Base-by-base conservation (phyloP, 1,140 invertebrate species). In the Lepidurus arcticus region DNA sequence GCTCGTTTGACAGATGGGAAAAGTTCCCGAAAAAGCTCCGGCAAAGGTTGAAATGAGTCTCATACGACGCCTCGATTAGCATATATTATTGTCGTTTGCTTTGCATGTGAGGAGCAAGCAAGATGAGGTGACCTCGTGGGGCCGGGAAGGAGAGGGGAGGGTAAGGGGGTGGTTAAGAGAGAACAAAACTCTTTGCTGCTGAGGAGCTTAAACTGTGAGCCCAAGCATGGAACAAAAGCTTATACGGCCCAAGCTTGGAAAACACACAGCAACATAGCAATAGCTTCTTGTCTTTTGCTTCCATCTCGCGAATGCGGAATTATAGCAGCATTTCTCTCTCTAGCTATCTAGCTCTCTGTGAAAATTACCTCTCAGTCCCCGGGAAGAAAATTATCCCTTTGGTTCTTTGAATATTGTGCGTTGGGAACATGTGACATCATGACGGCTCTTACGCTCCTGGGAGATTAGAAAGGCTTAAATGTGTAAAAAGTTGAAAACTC, bases 51-150 rank as follows among this genome's bases (percentile, higher is more conserved):
- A 65, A 65, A 65, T 65, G 53, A 65, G 53, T 65, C 53, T 65
- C 53, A 65, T 65, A 65, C 53, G 53, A 65, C 53, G 53, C 53
- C 53, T 65, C 53, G 53, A 65, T 65, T 65, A 65, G 53, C 53
- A 65, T 65, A 65, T 65, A 65, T 65, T 65, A 65, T 65, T 65
- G 53, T 65, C 53, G 53, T 65, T 65, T 13, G 53, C 53, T 65
- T 13, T 65, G 53, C 53, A 16, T n/a, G 21, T 13, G 53, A 65
- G n/a, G 16, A 65, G 34, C 53, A 65, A 16, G 16, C 53, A 65
- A 65, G 21, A 65, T 65, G 53, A 65, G 53, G 53, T 4, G 53
- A n/a, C 8, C 53, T 65, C 53, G 16, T n/a, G 47, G 47, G 53
- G 53, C 0, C n/a, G 16, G 53, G 53, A 0, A 21, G 8, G 21